Conservation (phyloP, 2,113 vertebrate species). For the Orycteropus afer region DNA sequence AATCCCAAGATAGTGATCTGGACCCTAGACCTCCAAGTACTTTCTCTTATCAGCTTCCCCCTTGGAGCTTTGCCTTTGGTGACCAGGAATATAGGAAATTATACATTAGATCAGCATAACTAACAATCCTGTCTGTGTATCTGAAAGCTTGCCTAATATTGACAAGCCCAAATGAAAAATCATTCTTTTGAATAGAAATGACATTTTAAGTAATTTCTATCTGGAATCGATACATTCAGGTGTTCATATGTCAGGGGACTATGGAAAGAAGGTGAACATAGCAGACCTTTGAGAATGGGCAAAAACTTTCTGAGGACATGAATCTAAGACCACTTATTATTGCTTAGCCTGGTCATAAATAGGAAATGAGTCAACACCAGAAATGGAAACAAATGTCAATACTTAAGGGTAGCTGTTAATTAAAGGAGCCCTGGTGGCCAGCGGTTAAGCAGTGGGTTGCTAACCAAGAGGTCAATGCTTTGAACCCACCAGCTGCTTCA, state of each 20-base stretch:
- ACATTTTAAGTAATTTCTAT: neutral
- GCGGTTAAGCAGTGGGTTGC: too few relatives aligned
- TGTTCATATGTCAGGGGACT: neutral
- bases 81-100: neutral
- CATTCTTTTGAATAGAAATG: conserved; percentile 18
- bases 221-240: neutral
- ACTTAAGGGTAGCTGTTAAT: neutral
- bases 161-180: neutral
- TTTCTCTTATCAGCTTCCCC: neutral
- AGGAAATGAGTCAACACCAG: conserved; percentile 14
- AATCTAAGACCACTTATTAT: neutral
- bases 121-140: neutral
- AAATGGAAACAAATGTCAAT: neutral
- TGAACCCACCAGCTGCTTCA: too few relatives aligned
- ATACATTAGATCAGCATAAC: neutral
- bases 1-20: neutral
- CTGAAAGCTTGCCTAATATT: neutral
- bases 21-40: neutral
- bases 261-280: neutral
- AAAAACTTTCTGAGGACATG: neutral
- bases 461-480: too few relatives aligned
- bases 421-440: neutral
- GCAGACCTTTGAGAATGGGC: neutral
- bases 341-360: neutral
- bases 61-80: neutral